Percentiles rank a stretch among this genome's conserved stretches.
These are phyloP conservation scores for Platyrinchus mystaceus DNA, from an alignment of 2,797 vertebrate genomes.

Conservation along the genomic window DNA sequence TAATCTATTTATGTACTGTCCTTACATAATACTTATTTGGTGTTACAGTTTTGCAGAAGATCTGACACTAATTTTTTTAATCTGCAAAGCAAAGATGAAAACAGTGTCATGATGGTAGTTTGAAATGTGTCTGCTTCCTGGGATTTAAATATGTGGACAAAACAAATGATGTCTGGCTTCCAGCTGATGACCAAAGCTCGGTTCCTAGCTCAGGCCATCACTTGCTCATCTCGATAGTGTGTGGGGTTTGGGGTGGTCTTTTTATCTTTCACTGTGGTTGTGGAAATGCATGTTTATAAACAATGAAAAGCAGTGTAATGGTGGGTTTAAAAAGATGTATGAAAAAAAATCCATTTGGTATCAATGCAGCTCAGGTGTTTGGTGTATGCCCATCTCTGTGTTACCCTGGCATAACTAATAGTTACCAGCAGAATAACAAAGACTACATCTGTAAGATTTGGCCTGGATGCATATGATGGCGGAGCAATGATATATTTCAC, in stretches of 20 bases:
- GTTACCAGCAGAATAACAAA: background rate
- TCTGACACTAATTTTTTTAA: background rate
- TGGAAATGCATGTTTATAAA: background rate
- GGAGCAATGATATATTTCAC: background rate
- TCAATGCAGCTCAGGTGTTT: background rate
- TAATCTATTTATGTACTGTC: constrained; percentile 13
- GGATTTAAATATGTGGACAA: background rate
- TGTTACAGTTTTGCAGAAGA: background rate
- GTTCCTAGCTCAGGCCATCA: background rate
- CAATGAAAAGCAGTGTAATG: background rate
- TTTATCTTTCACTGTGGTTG: background rate
- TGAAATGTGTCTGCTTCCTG: background rate
- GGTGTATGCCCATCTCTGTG: background rate
- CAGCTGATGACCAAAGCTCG: background rate
- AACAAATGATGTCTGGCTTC: background rate
- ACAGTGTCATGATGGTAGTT: background rate
- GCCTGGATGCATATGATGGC: background rate
- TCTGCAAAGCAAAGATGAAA: background rate
- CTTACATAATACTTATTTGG: constrained; percentile 32
- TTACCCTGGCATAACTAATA: background rate
- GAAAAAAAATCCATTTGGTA: background rate
- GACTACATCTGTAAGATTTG: background rate
- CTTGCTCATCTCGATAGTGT: background rate
- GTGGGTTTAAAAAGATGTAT: background rate
- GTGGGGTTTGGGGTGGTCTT: rapidly evolving